Conservation (phyloP, 2,113 vertebrate genomes). For the Semnornis frantzii region DNA sequence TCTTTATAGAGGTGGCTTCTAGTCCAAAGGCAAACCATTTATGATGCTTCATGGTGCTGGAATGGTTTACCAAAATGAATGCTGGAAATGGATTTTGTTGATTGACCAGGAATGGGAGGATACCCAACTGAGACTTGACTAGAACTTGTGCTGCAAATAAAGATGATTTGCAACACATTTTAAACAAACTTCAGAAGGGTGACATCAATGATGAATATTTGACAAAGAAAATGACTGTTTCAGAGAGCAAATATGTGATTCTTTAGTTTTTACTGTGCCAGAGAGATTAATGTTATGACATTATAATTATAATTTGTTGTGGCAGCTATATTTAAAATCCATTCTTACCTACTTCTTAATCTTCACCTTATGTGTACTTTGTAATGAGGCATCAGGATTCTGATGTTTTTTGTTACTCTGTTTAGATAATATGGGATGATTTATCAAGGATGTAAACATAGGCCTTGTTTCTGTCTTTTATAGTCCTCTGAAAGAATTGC, state of each 20-base stretch:
- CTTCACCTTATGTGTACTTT: neutral
- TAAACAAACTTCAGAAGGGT: neutral
- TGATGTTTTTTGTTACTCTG: neutral
- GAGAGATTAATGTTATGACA: neutral
- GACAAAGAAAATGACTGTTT: neutral
- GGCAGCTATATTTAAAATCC: neutral
- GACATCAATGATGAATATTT: neutral
- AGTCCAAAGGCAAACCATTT: neutral
- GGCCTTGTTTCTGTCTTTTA: neutral
- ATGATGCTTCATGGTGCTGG: neutral
- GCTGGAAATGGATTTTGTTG: neutral
- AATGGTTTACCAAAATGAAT: neutral
- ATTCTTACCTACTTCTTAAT: neutral
- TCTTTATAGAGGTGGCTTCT: neutral
- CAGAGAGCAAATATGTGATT: neutral
- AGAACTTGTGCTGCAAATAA: neutral
- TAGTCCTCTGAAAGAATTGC: neutral
- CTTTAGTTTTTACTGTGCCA: neutral
- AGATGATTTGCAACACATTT: neutral
- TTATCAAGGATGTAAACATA: neutral
- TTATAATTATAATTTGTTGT: neutral
- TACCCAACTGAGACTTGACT: neutral
- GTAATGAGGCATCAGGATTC: neutral
- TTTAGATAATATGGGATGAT: neutral
- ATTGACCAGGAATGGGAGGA: accelerated